Conservation (phyloP, 2,888 invertebrate genomes). For the Celastrina argiolus region DNA sequence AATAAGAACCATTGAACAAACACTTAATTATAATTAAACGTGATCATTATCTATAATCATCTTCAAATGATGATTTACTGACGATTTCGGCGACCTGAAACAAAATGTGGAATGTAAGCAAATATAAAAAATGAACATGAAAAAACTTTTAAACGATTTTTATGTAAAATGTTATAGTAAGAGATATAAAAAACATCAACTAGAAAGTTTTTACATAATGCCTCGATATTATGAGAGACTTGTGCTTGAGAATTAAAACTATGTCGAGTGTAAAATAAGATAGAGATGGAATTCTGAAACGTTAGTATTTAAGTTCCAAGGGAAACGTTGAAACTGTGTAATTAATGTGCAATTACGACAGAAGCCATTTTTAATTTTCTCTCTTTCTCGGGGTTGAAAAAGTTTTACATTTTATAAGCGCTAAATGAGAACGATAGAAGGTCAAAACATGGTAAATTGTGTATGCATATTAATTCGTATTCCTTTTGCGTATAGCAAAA, state of each 20-base stretch:
- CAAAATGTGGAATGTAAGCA: constrained; percentile 27
- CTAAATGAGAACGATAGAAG: not conserved
- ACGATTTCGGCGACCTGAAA: constrained; percentile 72
- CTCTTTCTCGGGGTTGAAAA: not conserved
- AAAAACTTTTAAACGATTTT: too few relatives aligned
- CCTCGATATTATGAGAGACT: not conserved
- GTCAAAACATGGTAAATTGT: too few relatives aligned
- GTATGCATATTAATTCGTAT: not conserved
- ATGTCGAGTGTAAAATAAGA: not conserved
- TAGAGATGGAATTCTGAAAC: not conserved
- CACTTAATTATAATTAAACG: constrained; percentile 45
- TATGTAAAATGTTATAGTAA: not conserved
- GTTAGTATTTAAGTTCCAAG: not conserved
- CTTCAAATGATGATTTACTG: constrained; percentile 50
- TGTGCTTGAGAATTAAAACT: not conserved
- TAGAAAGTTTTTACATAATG: not conserved
- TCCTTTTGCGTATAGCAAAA: too few relatives aligned
- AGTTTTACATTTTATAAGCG: not conserved
- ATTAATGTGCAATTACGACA: not conserved
- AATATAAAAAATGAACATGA: not conserved
- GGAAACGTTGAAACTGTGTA: not conserved
- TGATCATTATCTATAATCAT: constrained; percentile 42
- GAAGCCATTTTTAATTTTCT: not conserved
- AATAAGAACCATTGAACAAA: constrained; percentile 55
- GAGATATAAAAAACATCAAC: not conserved